Conservation (phyloP, 1,140 invertebrate species). For the Caerostris extrusa region DNA sequence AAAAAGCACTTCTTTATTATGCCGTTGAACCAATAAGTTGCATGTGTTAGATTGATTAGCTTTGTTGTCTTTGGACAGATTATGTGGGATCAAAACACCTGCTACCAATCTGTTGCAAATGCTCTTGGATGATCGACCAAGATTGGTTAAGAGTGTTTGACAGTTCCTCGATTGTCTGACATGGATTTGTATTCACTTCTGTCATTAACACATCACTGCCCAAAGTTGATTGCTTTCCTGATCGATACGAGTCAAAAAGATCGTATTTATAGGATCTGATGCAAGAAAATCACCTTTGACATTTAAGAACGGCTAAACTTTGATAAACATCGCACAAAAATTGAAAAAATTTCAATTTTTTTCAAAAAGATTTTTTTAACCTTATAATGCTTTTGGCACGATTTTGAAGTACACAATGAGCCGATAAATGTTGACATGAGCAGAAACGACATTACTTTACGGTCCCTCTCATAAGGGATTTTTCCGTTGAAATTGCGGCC, state of each 20-base stretch:
- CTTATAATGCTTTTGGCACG: conserved; percentile 12
- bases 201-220: neutral
- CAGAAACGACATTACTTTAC: too few species aligned
- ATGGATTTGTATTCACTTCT: neutral
- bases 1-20: too few species aligned
- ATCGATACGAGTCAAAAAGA: neutral
- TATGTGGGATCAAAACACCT: too few species aligned
- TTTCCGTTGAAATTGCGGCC: too few species aligned
- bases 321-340: conserved; percentile 23
- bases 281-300: conserved; percentile 10
- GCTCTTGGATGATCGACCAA: too few species aligned
- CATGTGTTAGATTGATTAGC: too few species aligned
- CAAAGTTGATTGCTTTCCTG: conserved; percentile 52
- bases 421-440: too few species aligned
- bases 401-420: conserved; percentile 50
- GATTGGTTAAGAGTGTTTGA: too few species aligned
- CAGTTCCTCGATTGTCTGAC: neutral
- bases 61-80: too few species aligned
- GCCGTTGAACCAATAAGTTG: too few species aligned
- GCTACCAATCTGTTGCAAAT: too few species aligned
- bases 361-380: neutral
- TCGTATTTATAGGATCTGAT: conserved; percentile 22
- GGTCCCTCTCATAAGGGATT: too few species aligned
- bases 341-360: neutral
- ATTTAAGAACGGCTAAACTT: conserved; percentile 30